Evolutionary conservation across 2,113 vertebrate genomes (phyloP).

Genomic region (Toxostoma redivivum): DNA sequence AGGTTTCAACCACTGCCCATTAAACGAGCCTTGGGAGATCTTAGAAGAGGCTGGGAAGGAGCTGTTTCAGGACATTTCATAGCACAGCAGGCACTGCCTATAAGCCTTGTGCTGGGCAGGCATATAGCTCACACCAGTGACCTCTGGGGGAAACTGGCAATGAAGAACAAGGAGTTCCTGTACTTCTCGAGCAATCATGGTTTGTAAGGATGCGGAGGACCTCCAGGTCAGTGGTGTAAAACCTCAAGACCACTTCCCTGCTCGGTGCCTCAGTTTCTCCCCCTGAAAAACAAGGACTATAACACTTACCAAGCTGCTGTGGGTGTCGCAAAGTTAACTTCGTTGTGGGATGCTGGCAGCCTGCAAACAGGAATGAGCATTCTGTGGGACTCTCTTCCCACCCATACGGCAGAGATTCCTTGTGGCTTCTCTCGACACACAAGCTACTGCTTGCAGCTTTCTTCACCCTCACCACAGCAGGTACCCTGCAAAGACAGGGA

Average conservation of each 20-base stretch:
- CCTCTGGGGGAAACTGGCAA: background rate
- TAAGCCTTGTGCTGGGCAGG: background rate
- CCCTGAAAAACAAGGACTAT: background rate
- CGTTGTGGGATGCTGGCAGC: background rate
- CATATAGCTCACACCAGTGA: background rate
- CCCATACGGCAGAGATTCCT: background rate
- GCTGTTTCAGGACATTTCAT: background rate
- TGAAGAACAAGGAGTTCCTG: background rate
- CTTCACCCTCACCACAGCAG: background rate
- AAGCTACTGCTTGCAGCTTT: background rate
- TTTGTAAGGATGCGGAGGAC: too few relatives aligned
- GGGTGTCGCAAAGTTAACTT: background rate
- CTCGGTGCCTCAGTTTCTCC: accelerated
- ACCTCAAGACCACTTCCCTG: background rate
- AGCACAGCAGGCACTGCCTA: background rate
- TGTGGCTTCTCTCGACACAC: background rate
- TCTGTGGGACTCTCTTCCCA: background rate
- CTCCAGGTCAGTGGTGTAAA: background rate
- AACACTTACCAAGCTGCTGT: background rate
- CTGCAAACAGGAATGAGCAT: background rate
- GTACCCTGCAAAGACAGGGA: background rate
- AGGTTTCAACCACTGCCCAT: background rate
- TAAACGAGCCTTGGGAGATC: background rate
- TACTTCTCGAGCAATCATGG: background rate
- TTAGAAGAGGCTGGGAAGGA: background rate